Evolutionary conservation across 2,888 invertebrate genomes (phyloP), one percentile per base, ranked within the genome.

Genomic region (Drosophila siamana): DNA sequence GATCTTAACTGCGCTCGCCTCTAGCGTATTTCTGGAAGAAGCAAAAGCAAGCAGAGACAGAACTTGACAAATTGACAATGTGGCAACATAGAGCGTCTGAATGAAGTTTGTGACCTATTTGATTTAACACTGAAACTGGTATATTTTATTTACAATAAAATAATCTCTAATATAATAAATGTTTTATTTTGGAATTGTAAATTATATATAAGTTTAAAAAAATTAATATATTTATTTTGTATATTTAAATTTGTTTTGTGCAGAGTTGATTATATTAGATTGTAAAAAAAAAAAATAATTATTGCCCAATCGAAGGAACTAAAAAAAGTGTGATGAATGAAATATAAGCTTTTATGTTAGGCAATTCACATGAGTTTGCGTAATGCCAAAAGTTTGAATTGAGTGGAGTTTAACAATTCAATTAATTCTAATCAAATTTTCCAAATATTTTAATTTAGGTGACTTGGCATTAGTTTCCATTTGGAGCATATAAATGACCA

Each of bases 41-140:
- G 36, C 19, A 1, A 19, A 22, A 24, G 38, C 41, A 40, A 56
- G 40, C 6, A 19, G n/a, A 33, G 46, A 62, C 61, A 66, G 56
- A 36, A 40, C 74, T 68, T 52, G 61, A 62, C 66, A 75, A 79
- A 78, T 78, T 72, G 69, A 69, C 44, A 62, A 57, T 78, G 51
- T n/a, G n/a, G n/a, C n/a, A n/a, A n/a, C n/a, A n/a, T n/a, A n/a
- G n/a, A n/a, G n/a, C n/a, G n/a, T n/a, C n/a, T n/a, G n/a, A n/a
- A n/a, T n/a, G n/a, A n/a, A n/a, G n/a, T n/a, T n/a, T n/a, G n/a
- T n/a, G n/a, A n/a, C n/a, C n/a, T n/a, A n/a, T n/a, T n/a, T n/a
- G n/a, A n/a, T n/a, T n/a, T n/a, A n/a, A n/a, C n/a, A n/a, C n/a
- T n/a, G n/a, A n/a, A n/a, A n/a, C n/a, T n/a, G n/a, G n/a, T n/a